A percentile compares a stretch with the other conserved stretches of the same genome.
These are phyloP conservation scores for Sylvia borin DNA, from an alignment of 2,797 vertebrate species.

Conservation along the genomic window DNA sequence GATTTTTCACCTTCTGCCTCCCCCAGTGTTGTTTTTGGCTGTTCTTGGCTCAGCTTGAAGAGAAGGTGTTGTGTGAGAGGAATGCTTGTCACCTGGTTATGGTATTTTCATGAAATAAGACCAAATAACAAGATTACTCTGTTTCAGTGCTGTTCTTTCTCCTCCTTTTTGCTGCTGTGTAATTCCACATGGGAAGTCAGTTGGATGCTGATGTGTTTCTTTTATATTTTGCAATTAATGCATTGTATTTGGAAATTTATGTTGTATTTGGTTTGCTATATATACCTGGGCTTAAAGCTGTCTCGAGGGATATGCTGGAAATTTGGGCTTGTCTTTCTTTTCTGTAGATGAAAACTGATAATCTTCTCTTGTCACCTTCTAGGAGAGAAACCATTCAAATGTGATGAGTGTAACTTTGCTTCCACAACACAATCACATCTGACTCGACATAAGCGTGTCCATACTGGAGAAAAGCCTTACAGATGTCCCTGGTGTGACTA, in stretches of 20 bases:
- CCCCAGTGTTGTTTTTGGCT: neutral
- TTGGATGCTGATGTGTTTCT: neutral
- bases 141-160: neutral
- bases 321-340: neutral
- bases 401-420: slow-evolving; percentile 95
- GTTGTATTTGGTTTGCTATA: neutral
- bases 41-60: neutral
- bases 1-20: neutral
- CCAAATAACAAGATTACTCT: neutral
- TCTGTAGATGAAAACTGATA: neutral
- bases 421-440: slow-evolving; percentile 97
- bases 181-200: neutral
- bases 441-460: slow-evolving; percentile 94
- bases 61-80: neutral
- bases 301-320: neutral
- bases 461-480: slow-evolving; percentile 98
- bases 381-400: slow-evolving; percentile 98
- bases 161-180: neutral
- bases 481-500: slow-evolving; percentile 99
- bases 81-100: neutral
- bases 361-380: slow-evolving; percentile 61
- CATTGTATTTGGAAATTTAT: neutral
- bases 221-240: neutral
- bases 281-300: neutral
- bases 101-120: neutral